phyloP scores from a whole-genome alignment of 2,888 invertebrate genomes.

The Mythimna albipuncta region DNA sequence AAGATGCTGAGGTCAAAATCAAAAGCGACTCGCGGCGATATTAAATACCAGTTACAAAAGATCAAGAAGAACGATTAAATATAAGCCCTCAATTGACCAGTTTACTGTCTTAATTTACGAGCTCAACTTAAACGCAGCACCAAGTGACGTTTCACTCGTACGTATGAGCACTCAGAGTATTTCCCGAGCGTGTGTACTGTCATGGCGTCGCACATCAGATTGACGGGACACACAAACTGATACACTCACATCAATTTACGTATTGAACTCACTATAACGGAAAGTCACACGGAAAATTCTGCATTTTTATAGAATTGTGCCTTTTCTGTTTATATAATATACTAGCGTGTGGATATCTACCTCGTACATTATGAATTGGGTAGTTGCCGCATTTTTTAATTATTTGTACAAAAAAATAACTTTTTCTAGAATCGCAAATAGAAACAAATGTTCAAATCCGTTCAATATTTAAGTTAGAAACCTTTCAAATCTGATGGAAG shows the following conservation, averaged over 20 bases:
- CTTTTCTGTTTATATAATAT: neutral
- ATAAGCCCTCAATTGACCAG: neutral
- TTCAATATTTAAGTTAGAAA: too few species aligned
- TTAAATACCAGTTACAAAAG: too few species aligned
- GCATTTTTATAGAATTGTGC: constrained; percentile 14
- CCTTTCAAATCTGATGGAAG: too few species aligned
- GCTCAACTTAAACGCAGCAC: constrained; percentile 34
- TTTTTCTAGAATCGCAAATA: too few species aligned
- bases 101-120: neutral
- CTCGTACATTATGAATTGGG: neutral
- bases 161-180: constrained; percentile 51
- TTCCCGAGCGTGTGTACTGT: constrained; percentile 55
- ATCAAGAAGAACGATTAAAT: too few species aligned
- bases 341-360: neutral
- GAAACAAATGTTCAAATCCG: too few species aligned
- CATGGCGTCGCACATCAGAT: constrained; percentile 57
- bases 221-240: constrained; percentile 51
- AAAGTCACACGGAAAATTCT: constrained; percentile 19
- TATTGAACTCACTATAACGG: constrained; percentile 41
- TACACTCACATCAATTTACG: constrained; percentile 61
- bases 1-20: too few species aligned
- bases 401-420: too few species aligned
- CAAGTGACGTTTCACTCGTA: constrained; percentile 28
- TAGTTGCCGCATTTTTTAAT: neutral
- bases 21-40: too few species aligned